Conservation (phyloP, 2,888 invertebrate genomes). For the Cryptocephalus primarius region DNA sequence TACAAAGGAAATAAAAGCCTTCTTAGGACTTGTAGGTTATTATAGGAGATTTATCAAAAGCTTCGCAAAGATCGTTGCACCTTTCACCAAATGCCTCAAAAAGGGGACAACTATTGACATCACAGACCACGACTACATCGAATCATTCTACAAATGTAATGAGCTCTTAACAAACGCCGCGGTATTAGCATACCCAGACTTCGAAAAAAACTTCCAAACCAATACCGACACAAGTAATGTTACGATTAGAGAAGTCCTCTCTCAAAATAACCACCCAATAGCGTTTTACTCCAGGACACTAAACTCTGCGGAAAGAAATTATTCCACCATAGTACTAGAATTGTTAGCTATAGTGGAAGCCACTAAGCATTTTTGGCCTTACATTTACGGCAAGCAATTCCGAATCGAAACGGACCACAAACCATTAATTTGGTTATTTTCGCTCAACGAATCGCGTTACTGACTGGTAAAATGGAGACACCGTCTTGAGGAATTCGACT, state of each 20-base stretch:
- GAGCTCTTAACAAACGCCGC: not conserved
- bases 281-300: slow-evolving; percentile 20
- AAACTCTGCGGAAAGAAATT: slow-evolving; percentile 18
- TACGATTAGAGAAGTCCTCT: slow-evolving; percentile 22
- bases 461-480: too few relatives aligned
- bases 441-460: too few relatives aligned
- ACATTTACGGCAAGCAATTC: too few relatives aligned
- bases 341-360: slow-evolving; percentile 18
- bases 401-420: too few relatives aligned
- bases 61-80: slow-evolving; percentile 20
- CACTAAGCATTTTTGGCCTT: not conserved
- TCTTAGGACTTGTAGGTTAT: slow-evolving; percentile 23
- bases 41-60: slow-evolving; percentile 23
- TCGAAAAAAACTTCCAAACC: slow-evolving; percentile 13
- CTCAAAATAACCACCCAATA: not conserved
- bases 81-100: slow-evolving; percentile 20
- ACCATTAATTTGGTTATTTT: too few relatives aligned
- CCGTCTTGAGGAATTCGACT: too few relatives aligned
- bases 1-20: too few relatives aligned
- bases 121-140: not conserved
- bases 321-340: slow-evolving; percentile 18
- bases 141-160: not conserved
- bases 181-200: slow-evolving; percentile 5
- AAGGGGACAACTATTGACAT: slow-evolving; percentile 3
- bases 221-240: slow-evolving; percentile 15